Evolutionary conservation across 1,140 invertebrate genomes (phyloP).

Genomic region (Venustaconcha ellipsiformis): DNA sequence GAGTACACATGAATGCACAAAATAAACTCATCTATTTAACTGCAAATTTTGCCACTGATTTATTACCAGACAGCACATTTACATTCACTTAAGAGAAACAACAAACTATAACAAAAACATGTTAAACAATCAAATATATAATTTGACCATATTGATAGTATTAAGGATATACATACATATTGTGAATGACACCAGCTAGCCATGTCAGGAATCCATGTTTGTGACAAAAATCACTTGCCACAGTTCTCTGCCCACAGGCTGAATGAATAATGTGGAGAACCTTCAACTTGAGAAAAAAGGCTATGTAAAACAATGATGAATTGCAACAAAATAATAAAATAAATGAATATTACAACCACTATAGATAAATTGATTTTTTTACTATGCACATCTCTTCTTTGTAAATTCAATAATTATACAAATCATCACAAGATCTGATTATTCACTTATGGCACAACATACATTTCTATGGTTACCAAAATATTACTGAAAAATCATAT

Average conservation of each 20-base stretch:
- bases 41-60: too few species aligned
- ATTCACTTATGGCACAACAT: background rate
- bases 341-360: background rate
- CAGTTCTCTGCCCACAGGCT: constrained; percentile 44
- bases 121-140: background rate
- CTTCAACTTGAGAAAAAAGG: constrained; percentile 18
- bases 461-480: too few species aligned
- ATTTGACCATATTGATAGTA: background rate
- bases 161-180: constrained; percentile 30
- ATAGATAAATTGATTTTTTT: background rate
- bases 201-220: constrained; percentile 51
- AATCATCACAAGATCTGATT: background rate
- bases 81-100: background rate
- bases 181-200: constrained; percentile 36
- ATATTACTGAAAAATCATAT: too few species aligned
- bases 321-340: background rate
- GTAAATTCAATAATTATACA: background rate
- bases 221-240: constrained; percentile 47
- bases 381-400: background rate
- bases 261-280: constrained; percentile 45
- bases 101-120: background rate
- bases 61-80: too few species aligned
- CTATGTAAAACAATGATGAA: background rate
- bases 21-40: too few species aligned
- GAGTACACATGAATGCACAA: too few species aligned